Evolutionary conservation across 2,113 vertebrate species (phyloP), one percentile per base, ranked within the genome.

Genomic region (Megatriorchis doriae): DNA sequence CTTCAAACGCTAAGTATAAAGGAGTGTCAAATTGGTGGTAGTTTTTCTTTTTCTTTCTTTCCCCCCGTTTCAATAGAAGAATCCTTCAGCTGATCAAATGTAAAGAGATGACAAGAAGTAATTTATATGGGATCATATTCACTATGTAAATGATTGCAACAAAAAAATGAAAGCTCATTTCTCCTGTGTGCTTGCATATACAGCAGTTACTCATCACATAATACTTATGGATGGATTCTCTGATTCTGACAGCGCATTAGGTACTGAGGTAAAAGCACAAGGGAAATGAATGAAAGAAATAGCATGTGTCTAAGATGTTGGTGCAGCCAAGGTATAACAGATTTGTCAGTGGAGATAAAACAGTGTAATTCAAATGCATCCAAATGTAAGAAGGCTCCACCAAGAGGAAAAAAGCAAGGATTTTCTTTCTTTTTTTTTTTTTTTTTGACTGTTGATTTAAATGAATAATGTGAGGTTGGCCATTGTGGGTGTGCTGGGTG

Each of bases 21-120:
- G 72, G 55, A 86, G 79, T 92, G 88, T 97, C 96, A 96, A 88
- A 91, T 92, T 52, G 66, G 70, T 66, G 84, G 34, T 94, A 78
- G 70, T 93, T 97, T 96, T 90, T 88, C 70, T 75, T 96, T 50
- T 68, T 75, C 43, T 79, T 74, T 79, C 79, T 78, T 80, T 88
- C 83, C 40, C 40, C 47, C 3, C 0, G 14, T 91, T 95, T 93
- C 92, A 66, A 84, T 61, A 92, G 95, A 96, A 62, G 81, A 50
- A 96, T 93, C 81, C 81, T 97, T 97, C 90, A 95, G 73, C 95
- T 91, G 96, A 96, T 98, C 94, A 96, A 96, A 97, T 97, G 85
- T 89, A 94, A 78, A 81, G 53, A 94, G 82, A 97, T 97, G 98
- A 97, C 96, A 98, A 79, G 93, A 96, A 88, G 95, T 97, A 97